phyloP scores from a whole-genome alignment of 2,888 invertebrate genomes.

The Dinocampus coccinellae region DNA sequence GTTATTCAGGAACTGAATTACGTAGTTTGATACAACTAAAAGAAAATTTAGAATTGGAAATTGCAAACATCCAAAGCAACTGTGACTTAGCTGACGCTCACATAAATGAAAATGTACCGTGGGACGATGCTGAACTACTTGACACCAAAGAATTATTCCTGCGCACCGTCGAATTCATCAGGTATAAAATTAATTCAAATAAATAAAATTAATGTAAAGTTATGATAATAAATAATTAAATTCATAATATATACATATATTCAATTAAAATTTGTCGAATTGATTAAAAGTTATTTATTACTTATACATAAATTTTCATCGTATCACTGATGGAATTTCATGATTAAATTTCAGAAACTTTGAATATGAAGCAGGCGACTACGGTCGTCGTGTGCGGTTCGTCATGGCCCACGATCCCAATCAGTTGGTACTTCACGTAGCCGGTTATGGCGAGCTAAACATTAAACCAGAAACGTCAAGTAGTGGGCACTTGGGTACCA shows the following conservation, averaged over 20 bases:
- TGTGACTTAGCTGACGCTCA: constrained; percentile 97
- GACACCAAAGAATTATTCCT: constrained; percentile 96
- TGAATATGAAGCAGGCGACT: constrained; percentile 93
- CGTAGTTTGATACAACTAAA: constrained; percentile 88
- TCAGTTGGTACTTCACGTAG: constrained; percentile 88
- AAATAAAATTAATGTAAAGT: background rate
- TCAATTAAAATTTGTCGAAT: background rate
- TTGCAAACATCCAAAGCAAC: constrained; percentile 95
- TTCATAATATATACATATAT: background rate
- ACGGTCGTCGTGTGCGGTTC: constrained; percentile 86
- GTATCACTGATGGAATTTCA: background rate
- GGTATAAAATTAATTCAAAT: constrained; percentile 49
- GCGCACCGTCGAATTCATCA: constrained; percentile 94
- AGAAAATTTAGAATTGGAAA: constrained; percentile 94
- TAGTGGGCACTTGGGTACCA: constrained; percentile 67
- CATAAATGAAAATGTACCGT: constrained; percentile 89
- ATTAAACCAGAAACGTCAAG: constrained; percentile 75
- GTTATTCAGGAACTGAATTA: constrained; percentile 90
- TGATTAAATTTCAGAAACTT: constrained; percentile 76
- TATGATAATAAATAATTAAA: background rate
- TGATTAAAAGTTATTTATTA: background rate
- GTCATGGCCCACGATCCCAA: constrained; percentile 93
- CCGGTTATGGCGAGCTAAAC: constrained; percentile 91
- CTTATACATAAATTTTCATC: background rate
- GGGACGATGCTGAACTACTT: constrained; percentile 93